Evolutionary conservation across 2,113 vertebrate species (phyloP).

Genomic region (Henicopernis longicauda): DNA sequence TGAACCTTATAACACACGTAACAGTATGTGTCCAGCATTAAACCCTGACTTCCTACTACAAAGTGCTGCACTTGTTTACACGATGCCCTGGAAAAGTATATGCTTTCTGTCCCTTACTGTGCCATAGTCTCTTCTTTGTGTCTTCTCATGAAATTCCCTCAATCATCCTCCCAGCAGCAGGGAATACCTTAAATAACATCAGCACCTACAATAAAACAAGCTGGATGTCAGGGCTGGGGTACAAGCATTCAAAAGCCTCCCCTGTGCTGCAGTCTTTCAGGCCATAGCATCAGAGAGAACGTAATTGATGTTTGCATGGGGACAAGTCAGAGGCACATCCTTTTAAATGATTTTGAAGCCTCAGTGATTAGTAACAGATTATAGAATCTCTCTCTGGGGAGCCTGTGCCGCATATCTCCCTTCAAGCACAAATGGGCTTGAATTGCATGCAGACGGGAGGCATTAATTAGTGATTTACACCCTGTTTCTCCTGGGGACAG

Average conservation of each 20-base stretch:
- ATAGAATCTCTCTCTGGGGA: neutral
- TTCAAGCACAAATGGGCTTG: neutral
- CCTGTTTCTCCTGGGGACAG: neutral
- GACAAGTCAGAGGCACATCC: neutral
- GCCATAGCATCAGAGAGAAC: neutral
- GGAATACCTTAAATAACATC: neutral
- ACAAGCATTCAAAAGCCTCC: neutral
- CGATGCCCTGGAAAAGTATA: neutral
- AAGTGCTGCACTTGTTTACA: neutral
- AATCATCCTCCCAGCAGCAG: neutral
- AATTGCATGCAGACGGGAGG: neutral
- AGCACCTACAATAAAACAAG: neutral
- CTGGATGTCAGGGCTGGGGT: neutral
- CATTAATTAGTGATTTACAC: slow-evolving; percentile 21
- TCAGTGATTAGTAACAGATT: neutral
- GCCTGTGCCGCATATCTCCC: neutral
- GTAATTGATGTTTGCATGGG: neutral
- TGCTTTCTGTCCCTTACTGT: neutral
- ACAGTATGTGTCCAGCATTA: neutral
- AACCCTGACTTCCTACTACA: neutral
- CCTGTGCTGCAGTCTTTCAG: neutral
- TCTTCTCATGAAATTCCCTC: neutral
- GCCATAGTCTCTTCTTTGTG: neutral
- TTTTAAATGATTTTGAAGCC: neutral
- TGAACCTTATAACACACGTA: neutral